Base-by-base conservation (phyloP, 2,797 vertebrate species). In the Phoxinus dragarum region DNA sequence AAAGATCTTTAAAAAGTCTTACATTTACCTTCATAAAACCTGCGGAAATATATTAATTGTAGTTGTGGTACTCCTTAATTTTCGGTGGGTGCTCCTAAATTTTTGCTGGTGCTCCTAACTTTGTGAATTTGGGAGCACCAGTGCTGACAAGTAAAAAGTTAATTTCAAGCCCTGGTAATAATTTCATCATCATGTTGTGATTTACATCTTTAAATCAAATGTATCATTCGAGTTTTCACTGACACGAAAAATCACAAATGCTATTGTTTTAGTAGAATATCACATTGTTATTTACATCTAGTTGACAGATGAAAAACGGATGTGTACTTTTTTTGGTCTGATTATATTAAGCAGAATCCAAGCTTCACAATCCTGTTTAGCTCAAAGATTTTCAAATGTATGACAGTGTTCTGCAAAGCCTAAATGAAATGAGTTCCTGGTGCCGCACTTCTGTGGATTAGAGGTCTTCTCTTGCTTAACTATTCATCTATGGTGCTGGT, bases 371-470 rank as follows among this genome's bases (percentile, higher is more conserved):
- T 5, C 52, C 19, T 8, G 64, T 36, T 68, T 81, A 3, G 4
- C 17, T 40, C 34, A 73, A 82, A 44, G 19, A 73, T 73, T 73
- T 81, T 2, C 38, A 73, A 34, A 59, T 72, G 14, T 59, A 56
- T 71, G 49, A 56, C 36, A 59, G 3, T 56, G n/a, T 59, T 72
- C 5, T 40, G 36, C 1, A 4, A 34, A 81, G 17, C 36, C 52
- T 7, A 21, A 80, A 59, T 81, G n/a, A 59, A 81, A 71, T 71
- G 23, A 69, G 12, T 54, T 71, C 47, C 79, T 56, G 66, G 12
- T 81, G 66, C 31, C 31, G 47, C 42, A 34, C 61, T 67, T 75
- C 61, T 49, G 31, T 80, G 42, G 42, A 77, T 34, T 34, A 31
- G n/a, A 79, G 17, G 1, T 9, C 4, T 69, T n/a, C 36, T 16